phyloP scores from a whole-genome alignment of 2,888 invertebrate genomes.

The Cheilosia variabilis region DNA sequence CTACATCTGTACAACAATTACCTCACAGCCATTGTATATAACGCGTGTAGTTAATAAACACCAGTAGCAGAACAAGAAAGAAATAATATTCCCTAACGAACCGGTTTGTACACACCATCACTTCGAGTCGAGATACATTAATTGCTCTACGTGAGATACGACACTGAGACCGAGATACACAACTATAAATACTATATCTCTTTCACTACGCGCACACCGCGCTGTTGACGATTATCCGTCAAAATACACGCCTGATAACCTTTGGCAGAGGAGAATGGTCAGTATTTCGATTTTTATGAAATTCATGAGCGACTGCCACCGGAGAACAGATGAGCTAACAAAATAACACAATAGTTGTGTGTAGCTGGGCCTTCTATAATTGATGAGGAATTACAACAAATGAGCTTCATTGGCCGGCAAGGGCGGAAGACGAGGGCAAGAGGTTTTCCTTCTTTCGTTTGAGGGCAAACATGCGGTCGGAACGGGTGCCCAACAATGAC shows the following conservation, averaged over 20 bases:
- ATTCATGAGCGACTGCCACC: constrained; percentile 3
- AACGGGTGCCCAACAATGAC: neutral
- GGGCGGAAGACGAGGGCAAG: neutral
- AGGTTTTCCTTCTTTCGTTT: constrained; percentile 1
- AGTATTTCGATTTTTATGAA: constrained; percentile 14
- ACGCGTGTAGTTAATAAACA: constrained; percentile 44
- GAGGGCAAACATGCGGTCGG: constrained; percentile 30
- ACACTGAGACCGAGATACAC: constrained; percentile 24
- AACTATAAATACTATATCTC: no score
- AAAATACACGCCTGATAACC: constrained; percentile 22
- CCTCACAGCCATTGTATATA: constrained; percentile 37
- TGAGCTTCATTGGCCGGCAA: constrained; percentile 11
- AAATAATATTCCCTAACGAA: constrained; percentile 57
- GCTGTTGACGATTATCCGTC: constrained; percentile 2
- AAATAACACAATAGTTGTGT: neutral
- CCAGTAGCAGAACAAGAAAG: constrained; percentile 68
- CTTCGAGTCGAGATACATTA: constrained; percentile 54
- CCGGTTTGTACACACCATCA: constrained; percentile 56
- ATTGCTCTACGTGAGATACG: constrained; percentile 49
- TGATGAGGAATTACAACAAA: constrained; percentile 25
- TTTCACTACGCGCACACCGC: neutral
- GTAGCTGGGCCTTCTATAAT: constrained; percentile 12
- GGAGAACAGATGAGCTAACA: constrained; percentile 3
- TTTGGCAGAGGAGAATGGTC: neutral
- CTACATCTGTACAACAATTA: constrained; percentile 43